Evolutionary conservation across 2,888 invertebrate species (phyloP), one percentile per base, ranked within the genome.

Genomic region (Tipula vernalis): DNA sequence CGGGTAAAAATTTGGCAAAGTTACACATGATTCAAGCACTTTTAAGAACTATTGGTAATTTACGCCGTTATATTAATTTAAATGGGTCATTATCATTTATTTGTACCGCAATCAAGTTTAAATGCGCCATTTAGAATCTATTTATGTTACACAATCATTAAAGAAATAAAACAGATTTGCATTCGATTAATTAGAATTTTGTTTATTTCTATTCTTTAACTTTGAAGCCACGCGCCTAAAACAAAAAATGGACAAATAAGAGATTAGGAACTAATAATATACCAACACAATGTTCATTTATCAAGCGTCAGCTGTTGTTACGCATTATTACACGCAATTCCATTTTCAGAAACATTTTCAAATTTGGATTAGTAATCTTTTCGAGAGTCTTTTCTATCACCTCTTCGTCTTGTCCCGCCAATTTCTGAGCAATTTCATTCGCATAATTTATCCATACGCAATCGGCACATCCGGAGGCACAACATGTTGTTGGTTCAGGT

Each of bases 361-460:
- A 94, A 88, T 95, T 96, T 0, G 96, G 95, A 92, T 98, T 98
- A 0, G 94, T 92, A 13, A 98, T 94, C 91, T 94, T 94, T 42
- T 95, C 94, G 87, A 96, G 90, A n/a, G 98, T 95, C 87, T 94
- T 93, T 89, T 95, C 93, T 42, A 94, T 93, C 0, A 95, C 94
- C 87, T 94, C 93, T 86, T 94, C 94, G 0, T 95, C 95, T 18
- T 95, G 95, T 88, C 95, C 94, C 88, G 93, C 91, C 6, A 94
- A 91, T 89, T 94, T 91, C 88, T 93, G 93, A 3, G 93, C 92
- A 84, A 98, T 89, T 36, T 95, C 94, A 89, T 97, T 96, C 0
- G 97, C 98, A 93, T 98, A 98, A 15, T 95, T 94, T 86, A 98
- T 94, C 95, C 97, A 98, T 5, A 98, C 98, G 91, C 98, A 98